phyloP scores from a whole-genome alignment of 23 tunicate genomes.

The Corella eumyota region DNA sequence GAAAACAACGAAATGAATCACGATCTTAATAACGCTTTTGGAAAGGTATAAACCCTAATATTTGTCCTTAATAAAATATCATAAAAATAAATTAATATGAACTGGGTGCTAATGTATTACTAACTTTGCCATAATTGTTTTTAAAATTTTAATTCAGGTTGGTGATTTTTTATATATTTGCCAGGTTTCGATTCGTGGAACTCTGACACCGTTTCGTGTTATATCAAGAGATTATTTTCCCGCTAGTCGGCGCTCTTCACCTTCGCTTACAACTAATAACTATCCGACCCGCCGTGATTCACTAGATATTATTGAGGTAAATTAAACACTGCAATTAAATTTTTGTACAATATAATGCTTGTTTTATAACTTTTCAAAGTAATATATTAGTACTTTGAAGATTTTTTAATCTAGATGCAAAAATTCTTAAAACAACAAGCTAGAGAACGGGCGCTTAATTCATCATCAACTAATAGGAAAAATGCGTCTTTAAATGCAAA shows the following conservation, averaged over 20 bases:
- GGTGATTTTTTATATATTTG: no score
- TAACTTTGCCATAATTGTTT: no score
- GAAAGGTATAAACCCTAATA: constrained; percentile 9
- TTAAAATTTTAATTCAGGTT: no score
- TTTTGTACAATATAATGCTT: no score
- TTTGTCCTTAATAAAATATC: no score
- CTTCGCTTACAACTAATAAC: neutral
- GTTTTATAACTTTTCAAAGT: no score
- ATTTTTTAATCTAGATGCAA: constrained; percentile 50
- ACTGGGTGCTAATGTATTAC: no score
- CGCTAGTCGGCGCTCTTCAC: constrained; percentile 12
- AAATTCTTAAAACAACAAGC: constrained; percentile 51
- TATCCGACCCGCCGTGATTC: constrained; percentile 66
- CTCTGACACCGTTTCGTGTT: constrained; percentile 54
- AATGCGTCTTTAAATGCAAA: neutral
- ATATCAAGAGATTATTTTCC: constrained; percentile 21
- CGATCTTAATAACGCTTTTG: constrained; percentile 3
- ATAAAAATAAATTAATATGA: no score
- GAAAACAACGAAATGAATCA: neutral
- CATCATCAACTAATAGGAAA: no score
- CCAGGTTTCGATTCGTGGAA: constrained; percentile 15
- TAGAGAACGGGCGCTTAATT: constrained; percentile 29
- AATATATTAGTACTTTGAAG: no score
- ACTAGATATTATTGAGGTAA: constrained; percentile 40
- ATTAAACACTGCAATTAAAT: no score